Evolutionary conservation across 2,113 vertebrate species (phyloP), one percentile per base, ranked within the genome.

Genomic region (Odontophorus gujanensis): DNA sequence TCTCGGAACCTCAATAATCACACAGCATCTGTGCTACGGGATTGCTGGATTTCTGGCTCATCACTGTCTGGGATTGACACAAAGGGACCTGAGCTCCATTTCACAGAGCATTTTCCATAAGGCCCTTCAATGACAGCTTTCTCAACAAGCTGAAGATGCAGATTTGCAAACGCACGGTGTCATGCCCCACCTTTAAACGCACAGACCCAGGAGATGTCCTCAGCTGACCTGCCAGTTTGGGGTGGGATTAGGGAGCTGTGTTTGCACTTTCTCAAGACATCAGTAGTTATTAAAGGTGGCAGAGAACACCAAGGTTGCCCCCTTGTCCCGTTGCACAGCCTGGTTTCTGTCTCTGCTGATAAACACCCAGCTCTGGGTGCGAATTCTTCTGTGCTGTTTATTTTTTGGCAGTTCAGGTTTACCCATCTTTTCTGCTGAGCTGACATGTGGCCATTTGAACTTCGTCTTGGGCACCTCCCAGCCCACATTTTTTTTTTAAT

Each of bases 241-340:
- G 2, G 21, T 2, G 11, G 42, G 63, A 65, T 90, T 50, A 53
- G n/a, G 18, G n/a, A 71, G 32, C 47, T 71, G 7, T 55, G 77
- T 81, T 90, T 90, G 66, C 40, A 65, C 65, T 84, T 91, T 79
- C 43, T 90, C 11, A 12, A 84, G 40, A 58, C 74, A 72, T 17
- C 66, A 79, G 66, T 30, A 68, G 69, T 45, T 71, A 81, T 81
- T 78, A 90, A 91, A 84, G 90, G 82, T 69, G 77, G 47, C 76
- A 81, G 63, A 57, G 58, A 68, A 80, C 14, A 18, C 30, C 24
- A 32, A 53, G 59, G 36, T 24, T 63, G 59, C 36, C 36, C 48
- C 40, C 20, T 22, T 61, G 73, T 66, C 66, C 77, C 50, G 9
- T 50, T 73, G 50, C 43, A 87, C 14, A 61, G 69, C 20, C 30